Evolutionary conservation across 2,113 vertebrate genomes (phyloP).

Genomic region (Mirounga angustirostris): DNA sequence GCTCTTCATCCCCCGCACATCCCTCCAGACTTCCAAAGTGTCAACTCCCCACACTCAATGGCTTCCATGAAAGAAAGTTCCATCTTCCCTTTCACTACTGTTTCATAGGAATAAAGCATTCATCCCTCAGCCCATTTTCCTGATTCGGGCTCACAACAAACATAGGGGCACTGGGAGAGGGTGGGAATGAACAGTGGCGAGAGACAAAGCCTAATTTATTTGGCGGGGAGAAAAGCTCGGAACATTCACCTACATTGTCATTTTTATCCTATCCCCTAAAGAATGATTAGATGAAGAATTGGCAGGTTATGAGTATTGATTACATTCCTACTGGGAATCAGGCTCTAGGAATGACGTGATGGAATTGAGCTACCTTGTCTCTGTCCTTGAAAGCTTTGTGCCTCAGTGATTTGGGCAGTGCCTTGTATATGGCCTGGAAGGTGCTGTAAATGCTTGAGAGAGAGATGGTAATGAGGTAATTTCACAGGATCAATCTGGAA

Average conservation of each 20-base stretch:
- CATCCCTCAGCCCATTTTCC: not conserved
- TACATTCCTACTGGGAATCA: not conserved
- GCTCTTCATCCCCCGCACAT: not conserved
- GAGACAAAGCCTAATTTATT: not conserved
- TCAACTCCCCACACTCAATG: not conserved
- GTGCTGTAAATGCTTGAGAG: not conserved
- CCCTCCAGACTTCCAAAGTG: not conserved
- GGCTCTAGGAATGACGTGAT: not conserved
- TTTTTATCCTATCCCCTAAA: not conserved
- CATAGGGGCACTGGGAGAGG: accelerated
- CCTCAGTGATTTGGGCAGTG: not conserved
- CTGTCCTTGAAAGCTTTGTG: not conserved
- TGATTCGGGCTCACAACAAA: not conserved
- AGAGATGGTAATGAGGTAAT: not conserved
- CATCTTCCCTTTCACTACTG: not conserved
- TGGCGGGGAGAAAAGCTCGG: not conserved
- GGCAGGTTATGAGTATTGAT: not conserved
- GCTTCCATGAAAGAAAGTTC: not conserved
- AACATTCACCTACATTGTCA: not conserved
- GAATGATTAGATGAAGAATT: not conserved
- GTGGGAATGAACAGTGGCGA: not conserved
- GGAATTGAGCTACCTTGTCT: not conserved
- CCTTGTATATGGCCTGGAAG: not conserved
- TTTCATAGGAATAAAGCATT: not conserved
- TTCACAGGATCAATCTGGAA: not conserved